Percentiles rank a stretch among this genome's conserved stretches.
phyloP scores from a whole-genome alignment of 2,797 vertebrate species.

The Cottoperca gobio region DNA sequence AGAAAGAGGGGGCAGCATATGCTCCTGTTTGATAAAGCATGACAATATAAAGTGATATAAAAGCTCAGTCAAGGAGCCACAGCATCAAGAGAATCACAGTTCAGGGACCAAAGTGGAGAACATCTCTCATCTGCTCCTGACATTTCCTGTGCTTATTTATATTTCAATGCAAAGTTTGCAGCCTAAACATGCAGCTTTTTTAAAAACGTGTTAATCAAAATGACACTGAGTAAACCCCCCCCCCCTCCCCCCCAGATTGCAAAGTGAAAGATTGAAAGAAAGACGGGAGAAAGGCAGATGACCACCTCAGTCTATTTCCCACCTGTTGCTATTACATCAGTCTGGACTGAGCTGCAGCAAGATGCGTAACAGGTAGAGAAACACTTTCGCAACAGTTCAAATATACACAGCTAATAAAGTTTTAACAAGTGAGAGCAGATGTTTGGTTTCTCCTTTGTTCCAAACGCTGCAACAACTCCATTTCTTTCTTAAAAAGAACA shows the following conservation, averaged over 20 bases:
- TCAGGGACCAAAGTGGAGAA: background rate
- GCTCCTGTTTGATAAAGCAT: constrained; percentile 69
- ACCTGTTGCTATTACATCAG: constrained; percentile 68
- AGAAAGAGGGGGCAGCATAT: constrained; percentile 79
- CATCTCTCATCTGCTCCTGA: constrained; percentile 1
- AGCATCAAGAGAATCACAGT: constrained; percentile 27
- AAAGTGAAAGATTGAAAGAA: background rate
- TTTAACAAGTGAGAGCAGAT: background rate
- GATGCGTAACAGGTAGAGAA: constrained; percentile 59
- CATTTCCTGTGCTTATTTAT: background rate
- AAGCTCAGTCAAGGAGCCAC: constrained; percentile 23
- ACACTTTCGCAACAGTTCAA: constrained; percentile 15
- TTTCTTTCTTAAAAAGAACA: background rate
- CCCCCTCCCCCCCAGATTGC: background rate
- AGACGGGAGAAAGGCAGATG: background rate
- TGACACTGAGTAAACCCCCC: background rate
- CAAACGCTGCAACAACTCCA: background rate
- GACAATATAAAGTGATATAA: constrained; percentile 55
- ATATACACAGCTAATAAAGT: constrained; percentile 9
- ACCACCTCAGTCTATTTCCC: constrained; percentile 9
- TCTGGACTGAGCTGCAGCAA: constrained; percentile 40
- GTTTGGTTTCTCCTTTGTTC: background rate
- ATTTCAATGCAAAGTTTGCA: constrained; percentile 20
- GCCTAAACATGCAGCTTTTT: background rate
- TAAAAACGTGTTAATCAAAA: background rate